Evolutionary conservation across 2,797 vertebrate genomes (phyloP).

Genomic region (Micrastur ruficollis): DNA sequence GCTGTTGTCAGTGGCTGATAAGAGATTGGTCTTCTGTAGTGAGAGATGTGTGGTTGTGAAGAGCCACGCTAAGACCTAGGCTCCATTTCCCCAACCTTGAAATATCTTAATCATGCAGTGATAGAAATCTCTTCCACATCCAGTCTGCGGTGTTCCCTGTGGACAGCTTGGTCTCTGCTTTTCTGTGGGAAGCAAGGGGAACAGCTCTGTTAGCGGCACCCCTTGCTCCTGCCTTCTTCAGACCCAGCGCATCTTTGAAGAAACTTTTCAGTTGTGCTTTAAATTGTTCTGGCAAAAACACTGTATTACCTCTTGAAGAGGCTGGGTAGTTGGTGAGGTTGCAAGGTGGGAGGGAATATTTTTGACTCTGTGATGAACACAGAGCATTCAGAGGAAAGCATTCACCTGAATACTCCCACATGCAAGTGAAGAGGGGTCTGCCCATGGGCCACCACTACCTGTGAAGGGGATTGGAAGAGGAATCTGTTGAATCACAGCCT

Average conservation of each 20-base stretch:
- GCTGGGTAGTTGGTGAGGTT: background rate
- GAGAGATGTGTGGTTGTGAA: background rate
- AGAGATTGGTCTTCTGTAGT: background rate
- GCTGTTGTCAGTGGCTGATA: background rate
- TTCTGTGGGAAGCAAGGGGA: background rate
- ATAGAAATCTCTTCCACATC: background rate
- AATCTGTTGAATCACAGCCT: background rate
- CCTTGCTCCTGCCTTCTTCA: background rate
- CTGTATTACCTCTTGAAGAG: background rate
- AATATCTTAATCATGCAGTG: background rate
- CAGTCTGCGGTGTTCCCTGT: background rate
- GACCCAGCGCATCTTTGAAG: background rate
- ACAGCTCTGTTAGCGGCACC: background rate
- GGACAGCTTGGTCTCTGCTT: background rate
- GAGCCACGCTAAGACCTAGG: background rate
- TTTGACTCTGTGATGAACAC: background rate
- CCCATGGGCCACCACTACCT: background rate
- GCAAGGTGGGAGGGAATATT: background rate
- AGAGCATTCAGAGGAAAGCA: background rate
- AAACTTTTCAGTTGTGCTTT: background rate
- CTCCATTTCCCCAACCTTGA: background rate
- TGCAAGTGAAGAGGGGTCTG: background rate
- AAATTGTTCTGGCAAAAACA: background rate
- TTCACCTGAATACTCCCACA: background rate
- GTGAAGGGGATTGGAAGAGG: background rate